Evolutionary conservation across 37 sponge, comb jelly and placozoan genomes (phyloP), one percentile per base, ranked within the genome.

Genomic region (Ianthella basta): DNA sequence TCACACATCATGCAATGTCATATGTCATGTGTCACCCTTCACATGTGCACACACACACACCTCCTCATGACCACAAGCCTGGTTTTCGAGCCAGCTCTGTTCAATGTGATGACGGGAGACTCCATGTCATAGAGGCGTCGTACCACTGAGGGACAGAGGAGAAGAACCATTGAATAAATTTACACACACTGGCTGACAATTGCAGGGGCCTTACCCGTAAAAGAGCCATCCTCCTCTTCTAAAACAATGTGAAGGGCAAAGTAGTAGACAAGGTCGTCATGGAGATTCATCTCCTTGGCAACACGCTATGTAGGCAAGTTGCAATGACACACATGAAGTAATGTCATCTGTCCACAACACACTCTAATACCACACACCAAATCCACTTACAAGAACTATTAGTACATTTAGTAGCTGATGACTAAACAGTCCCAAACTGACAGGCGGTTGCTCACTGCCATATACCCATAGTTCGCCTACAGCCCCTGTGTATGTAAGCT

Each of bases 221-320:
- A 19, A 25, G 78, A 75, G 44, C 39, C 54, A 75, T 50, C 25
- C n/a, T 41, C 78, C 21, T 75, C 78, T 24, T 36, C 78, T 41
- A 8, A 13, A 0, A 40, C 44, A 39, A 75, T 19, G 78, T 75
- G 78, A 39, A 75, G 78, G 21, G 78, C 78, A 41, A 75, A 75
- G 53, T 75, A 50, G 78, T 53, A 75, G 25, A 75, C 78, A 32
- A 75, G 54, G 54, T 75, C 15, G n/a, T 75, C 78, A 40, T 39
- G 78, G 18, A 75, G 54, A 2, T 44, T 24, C 78, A 75, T 75
- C 53, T 75, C 78, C 53, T 75, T 75, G 78, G 78, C 33, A 21
- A 75, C 78, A 18, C 78, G 44, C 78, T 75, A 12, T 4, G 25
- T 36, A 19, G n/a, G 25, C 37, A 8, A 41, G 37, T 36, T 4